These are phyloP conservation scores for Siphonodentalium dalli DNA, from an alignment of 2,888 invertebrate genomes.

Conservation along the genomic window DNA sequence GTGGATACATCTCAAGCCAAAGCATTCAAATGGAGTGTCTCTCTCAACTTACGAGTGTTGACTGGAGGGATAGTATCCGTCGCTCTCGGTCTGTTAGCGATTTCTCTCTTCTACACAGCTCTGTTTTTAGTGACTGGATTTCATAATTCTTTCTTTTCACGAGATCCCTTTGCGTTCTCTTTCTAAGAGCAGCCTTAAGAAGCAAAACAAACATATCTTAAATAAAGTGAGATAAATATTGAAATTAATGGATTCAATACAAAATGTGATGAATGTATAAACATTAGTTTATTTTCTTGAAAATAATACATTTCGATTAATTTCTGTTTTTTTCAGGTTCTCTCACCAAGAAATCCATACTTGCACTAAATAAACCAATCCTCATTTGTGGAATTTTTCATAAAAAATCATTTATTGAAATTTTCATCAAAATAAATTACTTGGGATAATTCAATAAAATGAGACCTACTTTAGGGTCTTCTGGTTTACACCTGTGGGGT, in stretches of 20 bases:
- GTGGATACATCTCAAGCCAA: too few species aligned
- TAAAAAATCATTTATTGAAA: background rate
- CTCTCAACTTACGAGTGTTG: slow-evolving; percentile 43
- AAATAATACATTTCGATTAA: too few species aligned
- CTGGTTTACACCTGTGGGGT: slow-evolving; percentile 34
- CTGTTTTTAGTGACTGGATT: slow-evolving; percentile 57
- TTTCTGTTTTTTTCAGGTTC: too few species aligned
- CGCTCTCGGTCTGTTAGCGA: slow-evolving; percentile 43
- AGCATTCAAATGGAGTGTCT: too few species aligned
- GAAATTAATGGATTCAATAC: background rate
- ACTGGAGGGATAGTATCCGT: slow-evolving; percentile 45
- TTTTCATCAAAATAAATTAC: background rate
- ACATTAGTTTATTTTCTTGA: too few species aligned
- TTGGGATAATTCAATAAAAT: background rate
- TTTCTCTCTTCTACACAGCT: slow-evolving; percentile 51
- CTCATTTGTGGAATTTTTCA: background rate
- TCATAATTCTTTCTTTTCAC: slow-evolving; percentile 60
- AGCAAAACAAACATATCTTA: background rate
- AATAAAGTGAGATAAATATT: too few species aligned
- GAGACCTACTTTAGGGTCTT: slow-evolving; percentile 35
- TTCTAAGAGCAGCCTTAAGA: slow-evolving; percentile 36
- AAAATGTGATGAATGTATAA: too few species aligned
- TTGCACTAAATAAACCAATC: too few species aligned
- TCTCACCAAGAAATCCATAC: too few species aligned
- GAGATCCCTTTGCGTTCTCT: slow-evolving; percentile 49